These are phyloP conservation scores for Rhogogaster chlorosoma DNA, from an alignment of 2,888 invertebrate species.

Conservation along the genomic window DNA sequence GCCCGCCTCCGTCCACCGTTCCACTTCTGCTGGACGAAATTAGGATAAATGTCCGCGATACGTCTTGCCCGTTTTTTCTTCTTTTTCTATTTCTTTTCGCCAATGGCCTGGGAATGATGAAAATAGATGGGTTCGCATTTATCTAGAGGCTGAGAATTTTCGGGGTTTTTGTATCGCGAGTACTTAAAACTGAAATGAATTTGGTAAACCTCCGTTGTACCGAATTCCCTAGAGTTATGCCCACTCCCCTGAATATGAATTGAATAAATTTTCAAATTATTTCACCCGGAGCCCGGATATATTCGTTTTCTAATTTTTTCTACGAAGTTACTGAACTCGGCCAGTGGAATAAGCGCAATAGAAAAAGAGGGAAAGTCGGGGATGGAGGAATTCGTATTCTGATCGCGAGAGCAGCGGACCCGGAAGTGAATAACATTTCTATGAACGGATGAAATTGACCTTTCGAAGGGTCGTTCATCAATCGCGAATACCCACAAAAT, in stretches of 20 bases:
- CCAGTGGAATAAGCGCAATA: too few relatives aligned
- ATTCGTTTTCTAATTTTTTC: neutral
- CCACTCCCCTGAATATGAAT: neutral
- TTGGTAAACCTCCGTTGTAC: neutral
- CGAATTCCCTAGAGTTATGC: neutral
- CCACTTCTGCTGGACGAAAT: neutral
- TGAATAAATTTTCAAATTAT: neutral
- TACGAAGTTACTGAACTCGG: neutral
- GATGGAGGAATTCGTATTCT: neutral
- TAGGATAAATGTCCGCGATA: neutral
- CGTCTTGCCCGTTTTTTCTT: neutral
- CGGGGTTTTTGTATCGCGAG: neutral
- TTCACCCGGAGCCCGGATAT: neutral
- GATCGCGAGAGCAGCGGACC: neutral
- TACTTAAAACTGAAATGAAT: neutral
- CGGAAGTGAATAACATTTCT: neutral
- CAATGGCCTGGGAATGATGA: neutral
- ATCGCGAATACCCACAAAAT: neutral
- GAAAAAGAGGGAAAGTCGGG: neutral
- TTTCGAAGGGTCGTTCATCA: neutral
- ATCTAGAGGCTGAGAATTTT: neutral
- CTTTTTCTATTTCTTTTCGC: neutral
- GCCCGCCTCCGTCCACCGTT: neutral
- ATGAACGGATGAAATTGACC: slow-evolving; percentile 2
- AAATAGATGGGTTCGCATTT: slow-evolving; percentile 11